Evolutionary conservation across 2,113 vertebrate genomes (phyloP), one percentile per base, ranked within the genome.

Genomic region (Hippopotamus amphibius): DNA sequence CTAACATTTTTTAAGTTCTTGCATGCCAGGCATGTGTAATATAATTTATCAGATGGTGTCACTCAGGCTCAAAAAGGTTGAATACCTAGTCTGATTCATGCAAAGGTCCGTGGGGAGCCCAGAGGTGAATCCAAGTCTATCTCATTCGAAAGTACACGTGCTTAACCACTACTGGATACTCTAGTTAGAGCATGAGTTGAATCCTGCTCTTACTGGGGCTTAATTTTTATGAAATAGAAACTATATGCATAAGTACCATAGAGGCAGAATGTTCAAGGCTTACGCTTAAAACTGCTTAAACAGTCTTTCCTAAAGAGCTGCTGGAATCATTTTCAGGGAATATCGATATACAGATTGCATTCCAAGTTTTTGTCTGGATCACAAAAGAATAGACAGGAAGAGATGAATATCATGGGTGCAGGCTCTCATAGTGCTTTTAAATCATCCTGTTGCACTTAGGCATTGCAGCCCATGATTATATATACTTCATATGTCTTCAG

Each of bases 341-440:
- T 41, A 11, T 46, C 90, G 77, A 89, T 93, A 53, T 94, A 84
- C 93, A 96, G 92, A 97, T 95, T 97, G 46, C 48, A 89, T 87
- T 94, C 89, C 77, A 87, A 95, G 71, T 50, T 41, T 94, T 96
- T 21, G 24, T n/a, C 86, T 87, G 50, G 65, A 88, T 96, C 57
- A 95, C 71, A 82, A 88, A 82, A 88, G 79, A 93, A 87, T 93
- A 95, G 88, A 96, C 91, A 53, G 72, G 77, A 59, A 33, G 71
- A 94, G 95, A 97, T 69, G 79, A 91, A 93, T 96, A 93, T 95
- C 89, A n/a, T 21, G 81, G 55, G 63, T 37, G 77, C 92, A 77
- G 84, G 74, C 92, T 95, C 19, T 57, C 55, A 57, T 57, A 50
- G 89, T 97, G 71, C 66, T 96, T 95, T 95, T 96, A 50, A 43